Conservation (phyloP, 1,140 invertebrate genomes). For the Monochamus saltuarius region DNA sequence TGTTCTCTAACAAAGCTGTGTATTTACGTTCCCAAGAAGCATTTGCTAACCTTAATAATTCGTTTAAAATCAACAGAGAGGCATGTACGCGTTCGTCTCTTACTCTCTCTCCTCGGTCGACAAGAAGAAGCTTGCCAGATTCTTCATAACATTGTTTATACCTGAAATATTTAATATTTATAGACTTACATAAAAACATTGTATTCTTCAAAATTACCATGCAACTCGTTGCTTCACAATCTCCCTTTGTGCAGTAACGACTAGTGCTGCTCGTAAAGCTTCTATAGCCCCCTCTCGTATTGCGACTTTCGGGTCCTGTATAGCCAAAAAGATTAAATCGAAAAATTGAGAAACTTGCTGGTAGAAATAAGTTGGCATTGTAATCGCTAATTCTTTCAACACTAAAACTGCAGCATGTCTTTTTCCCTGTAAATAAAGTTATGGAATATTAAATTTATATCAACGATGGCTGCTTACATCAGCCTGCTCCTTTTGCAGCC, state of each 20-base stretch:
- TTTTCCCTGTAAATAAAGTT: constrained; percentile 59
- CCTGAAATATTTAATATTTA: constrained; percentile 40
- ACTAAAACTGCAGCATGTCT: constrained; percentile 91
- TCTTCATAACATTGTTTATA: constrained; percentile 89
- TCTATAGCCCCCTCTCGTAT: constrained; percentile 92
- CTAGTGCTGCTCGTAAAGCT: constrained; percentile 87
- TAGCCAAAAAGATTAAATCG: constrained; percentile 90
- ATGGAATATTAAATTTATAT: constrained; percentile 4
- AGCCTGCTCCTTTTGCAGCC: constrained; percentile 84
- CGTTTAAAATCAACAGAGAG: constrained; percentile 90
- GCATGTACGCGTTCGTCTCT: constrained; percentile 92
- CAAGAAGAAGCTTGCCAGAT: constrained; percentile 77
- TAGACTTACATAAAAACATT: background rate
- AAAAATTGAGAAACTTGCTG: constrained; percentile 97
- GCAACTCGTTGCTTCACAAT: constrained; percentile 82
- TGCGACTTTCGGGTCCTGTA: constrained; percentile 88
- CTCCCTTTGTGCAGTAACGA: constrained; percentile 93
- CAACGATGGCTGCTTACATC: constrained; percentile 59
- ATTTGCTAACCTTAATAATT: constrained; percentile 90
- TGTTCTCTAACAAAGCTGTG: constrained; percentile 64
- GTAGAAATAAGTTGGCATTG: constrained; percentile 97
- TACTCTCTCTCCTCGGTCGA: constrained; percentile 68
- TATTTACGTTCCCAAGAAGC: constrained; percentile 83
- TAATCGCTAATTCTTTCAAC: constrained; percentile 89
- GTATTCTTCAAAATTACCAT: constrained; percentile 74